Percentiles rank a stretch among this genome's conserved stretches.
Evolutionary conservation across 2,888 invertebrate species (phyloP).

Genomic region (Deilephila elpenor): DNA sequence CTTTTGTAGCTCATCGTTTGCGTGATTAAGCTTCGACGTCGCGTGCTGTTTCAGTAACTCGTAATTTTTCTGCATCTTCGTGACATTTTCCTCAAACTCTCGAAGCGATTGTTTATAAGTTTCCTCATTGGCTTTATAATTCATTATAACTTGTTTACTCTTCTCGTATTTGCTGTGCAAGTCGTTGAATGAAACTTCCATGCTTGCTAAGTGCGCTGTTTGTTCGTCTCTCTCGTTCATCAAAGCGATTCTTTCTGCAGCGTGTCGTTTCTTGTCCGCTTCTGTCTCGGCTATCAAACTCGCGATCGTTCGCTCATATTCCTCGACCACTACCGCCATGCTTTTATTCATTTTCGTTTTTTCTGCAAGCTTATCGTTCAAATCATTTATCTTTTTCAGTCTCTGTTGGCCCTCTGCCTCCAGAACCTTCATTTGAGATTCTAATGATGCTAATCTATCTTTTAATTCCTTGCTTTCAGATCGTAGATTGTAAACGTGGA

Average conservation of each 20-base stretch:
- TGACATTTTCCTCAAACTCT: constrained; percentile 88
- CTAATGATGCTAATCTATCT: constrained; percentile 70
- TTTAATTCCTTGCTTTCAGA: constrained; percentile 78
- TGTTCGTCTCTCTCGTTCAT: constrained; percentile 86
- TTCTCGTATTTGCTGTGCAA: constrained; percentile 87
- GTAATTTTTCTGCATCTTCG: constrained; percentile 92
- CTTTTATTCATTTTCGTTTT: constrained; percentile 79
- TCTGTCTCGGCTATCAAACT: constrained; percentile 89
- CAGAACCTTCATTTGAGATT: constrained; percentile 68
- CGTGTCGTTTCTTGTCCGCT: constrained; percentile 85
- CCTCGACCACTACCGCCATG: constrained; percentile 88
- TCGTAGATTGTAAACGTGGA: constrained; percentile 78
- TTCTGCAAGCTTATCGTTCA: constrained; percentile 70
- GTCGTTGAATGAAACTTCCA: constrained; percentile 87
- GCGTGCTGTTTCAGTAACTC: constrained; percentile 95
- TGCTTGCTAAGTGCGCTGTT: constrained; percentile 85
- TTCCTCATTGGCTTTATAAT: constrained; percentile 87
- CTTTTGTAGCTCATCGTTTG: constrained; percentile 91
- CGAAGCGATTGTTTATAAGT: constrained; percentile 87
- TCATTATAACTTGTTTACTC: constrained; percentile 85
- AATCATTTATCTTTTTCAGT: constrained; percentile 67
- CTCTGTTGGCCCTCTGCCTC: constrained; percentile 67
- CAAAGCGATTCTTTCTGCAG: constrained; percentile 80
- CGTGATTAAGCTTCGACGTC: constrained; percentile 90
- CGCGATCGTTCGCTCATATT: constrained; percentile 91